These are phyloP conservation scores for Caenorhabditis latens DNA, from an alignment of 1,140 invertebrate genomes.

Conservation along the genomic window DNA sequence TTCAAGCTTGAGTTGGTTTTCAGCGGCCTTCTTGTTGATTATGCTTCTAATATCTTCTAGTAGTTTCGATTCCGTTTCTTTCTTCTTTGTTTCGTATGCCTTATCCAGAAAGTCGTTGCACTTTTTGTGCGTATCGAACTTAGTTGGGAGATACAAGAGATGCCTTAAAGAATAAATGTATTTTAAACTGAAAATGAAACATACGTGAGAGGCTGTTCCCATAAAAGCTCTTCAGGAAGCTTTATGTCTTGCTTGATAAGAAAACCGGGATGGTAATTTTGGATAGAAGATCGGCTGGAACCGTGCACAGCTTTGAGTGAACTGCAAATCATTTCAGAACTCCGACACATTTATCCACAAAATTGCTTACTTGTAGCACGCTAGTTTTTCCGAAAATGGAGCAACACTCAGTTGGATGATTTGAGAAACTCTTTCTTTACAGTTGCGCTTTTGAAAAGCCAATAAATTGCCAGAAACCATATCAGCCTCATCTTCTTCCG, in stretches of 20 bases:
- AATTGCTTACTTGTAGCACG: constrained; percentile 1
- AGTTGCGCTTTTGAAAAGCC: not conserved
- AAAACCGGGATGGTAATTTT: not conserved
- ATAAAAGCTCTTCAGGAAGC: not conserved
- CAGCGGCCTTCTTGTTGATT: not conserved
- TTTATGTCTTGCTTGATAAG: not conserved
- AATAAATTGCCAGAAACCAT: not conserved
- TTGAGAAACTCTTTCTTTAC: not conserved
- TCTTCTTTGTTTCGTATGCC: not conserved
- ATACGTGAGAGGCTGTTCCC: constrained; percentile 1
- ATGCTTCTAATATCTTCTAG: not conserved
- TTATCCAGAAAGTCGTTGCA: constrained; percentile 1
- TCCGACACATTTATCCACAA: not conserved
- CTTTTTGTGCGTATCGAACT: constrained; percentile 4
- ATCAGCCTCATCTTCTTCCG: constrained; percentile 32
- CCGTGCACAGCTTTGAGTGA: not conserved
- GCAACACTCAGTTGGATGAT: not conserved
- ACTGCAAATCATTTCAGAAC: not conserved
- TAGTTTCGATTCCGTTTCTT: not conserved
- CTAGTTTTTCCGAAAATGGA: constrained; percentile 21
- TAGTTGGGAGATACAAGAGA: not conserved
- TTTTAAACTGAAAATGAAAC: not conserved
- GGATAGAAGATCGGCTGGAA: not conserved
- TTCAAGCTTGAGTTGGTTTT: not conserved
- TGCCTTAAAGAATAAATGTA: not conserved